Conservation (phyloP, 2,113 vertebrate genomes). For the Reinhardtius hippoglossoides region DNA sequence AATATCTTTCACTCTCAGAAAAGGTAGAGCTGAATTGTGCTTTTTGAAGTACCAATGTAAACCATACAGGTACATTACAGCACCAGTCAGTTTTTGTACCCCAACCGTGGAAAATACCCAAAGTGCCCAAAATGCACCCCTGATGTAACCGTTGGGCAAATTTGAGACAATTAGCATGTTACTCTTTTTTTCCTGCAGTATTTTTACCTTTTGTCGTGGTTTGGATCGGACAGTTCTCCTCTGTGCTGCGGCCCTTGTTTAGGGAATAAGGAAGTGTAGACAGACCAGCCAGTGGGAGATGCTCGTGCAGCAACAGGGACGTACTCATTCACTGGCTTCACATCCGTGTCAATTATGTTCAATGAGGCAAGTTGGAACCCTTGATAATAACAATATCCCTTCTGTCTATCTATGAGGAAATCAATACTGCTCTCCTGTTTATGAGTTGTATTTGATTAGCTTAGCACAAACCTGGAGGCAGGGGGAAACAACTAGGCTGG, state of each 20-base stretch:
- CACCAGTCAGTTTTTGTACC: constrained; percentile 48
- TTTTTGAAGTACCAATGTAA: constrained; percentile 46
- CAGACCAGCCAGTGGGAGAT: constrained; percentile 1
- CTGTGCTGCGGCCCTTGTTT: neutral
- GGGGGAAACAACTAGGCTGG: neutral
- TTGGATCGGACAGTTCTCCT: neutral
- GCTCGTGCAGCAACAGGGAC: neutral
- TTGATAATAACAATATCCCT: neutral
- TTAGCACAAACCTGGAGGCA: neutral
- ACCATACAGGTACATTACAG: constrained; percentile 42
- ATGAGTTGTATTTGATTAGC: constrained; percentile 4
- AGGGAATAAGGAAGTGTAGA: constrained; percentile 8
- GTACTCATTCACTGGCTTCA: constrained; percentile 9
- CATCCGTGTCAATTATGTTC: neutral
- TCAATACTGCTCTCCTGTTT: neutral
- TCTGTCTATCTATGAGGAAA: no score
- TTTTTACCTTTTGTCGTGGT: neutral
- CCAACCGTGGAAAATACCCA: constrained; percentile 21
- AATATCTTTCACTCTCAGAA: constrained; percentile 68
- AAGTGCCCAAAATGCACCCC: constrained; percentile 46
- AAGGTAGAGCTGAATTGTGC: constrained; percentile 49
- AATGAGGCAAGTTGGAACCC: neutral
- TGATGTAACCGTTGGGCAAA: constrained; percentile 16
- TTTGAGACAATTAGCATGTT: constrained; percentile 1
- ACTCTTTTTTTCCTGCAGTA: neutral